Conservation (phyloP, 2,888 invertebrate genomes). For the Sphaerophoria rueppellii region DNA sequence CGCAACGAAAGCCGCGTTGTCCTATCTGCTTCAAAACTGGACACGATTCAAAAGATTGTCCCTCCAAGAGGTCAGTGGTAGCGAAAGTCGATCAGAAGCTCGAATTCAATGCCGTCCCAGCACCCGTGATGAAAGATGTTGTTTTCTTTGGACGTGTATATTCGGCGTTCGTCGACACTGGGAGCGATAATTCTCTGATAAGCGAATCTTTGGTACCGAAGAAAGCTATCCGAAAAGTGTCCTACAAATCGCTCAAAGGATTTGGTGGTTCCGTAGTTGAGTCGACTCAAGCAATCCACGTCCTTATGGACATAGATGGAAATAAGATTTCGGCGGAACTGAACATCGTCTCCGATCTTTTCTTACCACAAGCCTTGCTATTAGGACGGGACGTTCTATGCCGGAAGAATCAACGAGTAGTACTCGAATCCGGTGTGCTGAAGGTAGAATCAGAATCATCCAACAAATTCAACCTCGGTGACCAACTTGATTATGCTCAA, state of each 20-base stretch:
- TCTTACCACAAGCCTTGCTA: constrained; percentile 42
- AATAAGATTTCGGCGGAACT: constrained; percentile 9
- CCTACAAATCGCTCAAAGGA: constrained; percentile 47
- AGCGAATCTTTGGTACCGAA: constrained; percentile 35
- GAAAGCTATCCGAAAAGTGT: neutral
- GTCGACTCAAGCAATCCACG: constrained; percentile 26
- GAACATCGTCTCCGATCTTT: constrained; percentile 52
- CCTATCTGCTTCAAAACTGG: neutral
- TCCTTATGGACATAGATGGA: constrained; percentile 31
- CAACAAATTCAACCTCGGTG: constrained; percentile 23
- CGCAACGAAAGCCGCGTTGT: neutral
- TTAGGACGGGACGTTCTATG: constrained; percentile 62
- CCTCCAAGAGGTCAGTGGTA: neutral
- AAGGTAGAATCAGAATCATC: constrained; percentile 34
- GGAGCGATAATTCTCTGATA: constrained; percentile 59
- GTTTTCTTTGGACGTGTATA: constrained; percentile 11
- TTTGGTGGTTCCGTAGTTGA: constrained; percentile 64
- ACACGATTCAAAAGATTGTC: neutral
- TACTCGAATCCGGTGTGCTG: constrained; percentile 57
- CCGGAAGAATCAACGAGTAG: constrained; percentile 41
- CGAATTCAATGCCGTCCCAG: neutral
- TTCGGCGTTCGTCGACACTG: no score
- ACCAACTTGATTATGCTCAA: neutral
- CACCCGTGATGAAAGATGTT: constrained; percentile 52
- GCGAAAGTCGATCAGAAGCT: neutral